Percentiles rank a stretch among this genome's conserved stretches.
Conservation (phyloP, 2,113 vertebrate species). For the Osmerus mordax region DNA sequence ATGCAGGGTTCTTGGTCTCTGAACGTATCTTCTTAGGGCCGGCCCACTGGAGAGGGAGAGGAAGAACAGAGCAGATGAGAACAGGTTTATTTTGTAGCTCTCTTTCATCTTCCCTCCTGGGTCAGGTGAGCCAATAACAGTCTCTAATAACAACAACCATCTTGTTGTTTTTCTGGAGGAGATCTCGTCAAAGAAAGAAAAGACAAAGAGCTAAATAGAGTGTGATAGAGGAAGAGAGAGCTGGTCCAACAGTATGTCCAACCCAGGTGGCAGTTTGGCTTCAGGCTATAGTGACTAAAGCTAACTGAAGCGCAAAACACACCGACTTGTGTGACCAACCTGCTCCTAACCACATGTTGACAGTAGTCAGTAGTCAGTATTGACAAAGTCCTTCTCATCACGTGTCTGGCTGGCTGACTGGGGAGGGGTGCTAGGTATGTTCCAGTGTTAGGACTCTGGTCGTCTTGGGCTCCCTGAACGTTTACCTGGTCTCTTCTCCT, state of each 20-base stretch:
- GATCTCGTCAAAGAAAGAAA: conserved; percentile 8
- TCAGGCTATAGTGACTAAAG: neutral
- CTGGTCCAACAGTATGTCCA: conserved; percentile 21
- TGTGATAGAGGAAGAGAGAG: neutral
- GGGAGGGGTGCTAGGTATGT: neutral
- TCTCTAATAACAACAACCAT: neutral
- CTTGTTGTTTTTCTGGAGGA: neutral
- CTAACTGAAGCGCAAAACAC: too few relatives aligned
- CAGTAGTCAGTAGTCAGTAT: too few relatives aligned
- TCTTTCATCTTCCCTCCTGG: neutral
- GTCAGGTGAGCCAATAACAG: neutral
- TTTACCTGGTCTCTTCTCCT: conserved; percentile 84
- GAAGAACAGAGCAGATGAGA: neutral
- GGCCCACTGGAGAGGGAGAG: conserved; percentile 62
- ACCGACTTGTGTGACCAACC: too few relatives aligned
- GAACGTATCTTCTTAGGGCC: conserved; percentile 76
- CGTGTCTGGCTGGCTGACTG: neutral
- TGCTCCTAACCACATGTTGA: too few relatives aligned
- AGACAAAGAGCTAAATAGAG: conserved; percentile 32
- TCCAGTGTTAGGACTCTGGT: neutral
- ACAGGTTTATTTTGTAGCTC: neutral
- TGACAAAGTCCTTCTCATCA: too few relatives aligned
- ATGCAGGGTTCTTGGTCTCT: conserved; percentile 64
- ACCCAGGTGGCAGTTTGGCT: neutral
- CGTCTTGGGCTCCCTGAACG: neutral